Evolutionary conservation across 2,113 vertebrate species (phyloP), one percentile per base, ranked within the genome.

Genomic region (Zosterops borbonicus): DNA sequence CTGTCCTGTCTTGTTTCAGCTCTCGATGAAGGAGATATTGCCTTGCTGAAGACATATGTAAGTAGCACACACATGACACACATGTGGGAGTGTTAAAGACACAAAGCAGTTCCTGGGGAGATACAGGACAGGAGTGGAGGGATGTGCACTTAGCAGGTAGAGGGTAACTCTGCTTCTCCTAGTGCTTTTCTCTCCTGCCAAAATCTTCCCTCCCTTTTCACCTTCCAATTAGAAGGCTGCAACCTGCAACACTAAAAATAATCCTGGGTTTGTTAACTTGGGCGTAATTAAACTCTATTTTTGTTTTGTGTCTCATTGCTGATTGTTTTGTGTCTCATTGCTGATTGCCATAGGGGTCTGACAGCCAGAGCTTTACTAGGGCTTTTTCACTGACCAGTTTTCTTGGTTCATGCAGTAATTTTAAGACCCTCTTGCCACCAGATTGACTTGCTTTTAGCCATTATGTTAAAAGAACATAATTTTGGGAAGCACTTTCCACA

Each of bases 1-100:
- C 62, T 59, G 83, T 71, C 69, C 8, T 96, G 37, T 96, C n/a
- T 96, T 91, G 31, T 97, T 97, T 76, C 95, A 99, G 99, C 99
- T 97, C 93, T 99, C 97, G 99, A 99, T 98, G 99, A 99, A 97
- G 99, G 99, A 11, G 99, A 99, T 90, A 99, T 99, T 92, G 99
- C 99, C 70, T 97, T 99, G 94, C 96, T 99, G 94, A 99, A 99
- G 97, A 99, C 99, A 70, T 99, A 99, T 2, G 99, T 99, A 97
- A 99, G 99, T 99, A 73, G 13, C 64, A 46, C 46, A 29, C 17
- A 5, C 39, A 3, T 0, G 27, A 42, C 46, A 29, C 17, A 5
- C 39, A 3, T 0, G 27, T 14, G 86, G n/a, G 9, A 77, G 3
- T 31, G 39, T 15, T 55, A 25, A 27, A 59, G 11, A 12, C 41